These are phyloP conservation scores for Mimachlamys varia DNA, from an alignment of 2,888 invertebrate genomes.

Conservation along the genomic window DNA sequence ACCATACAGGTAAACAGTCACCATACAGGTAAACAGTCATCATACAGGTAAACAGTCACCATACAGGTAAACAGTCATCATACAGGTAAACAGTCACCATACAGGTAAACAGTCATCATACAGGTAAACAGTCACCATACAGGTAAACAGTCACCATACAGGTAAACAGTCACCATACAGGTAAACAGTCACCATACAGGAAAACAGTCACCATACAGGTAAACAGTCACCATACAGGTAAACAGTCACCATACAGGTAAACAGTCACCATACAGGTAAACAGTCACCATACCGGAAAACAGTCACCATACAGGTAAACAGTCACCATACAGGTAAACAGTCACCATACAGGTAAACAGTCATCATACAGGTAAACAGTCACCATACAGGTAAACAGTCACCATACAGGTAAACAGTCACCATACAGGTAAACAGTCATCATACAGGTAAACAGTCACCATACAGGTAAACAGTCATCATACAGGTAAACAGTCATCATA, in stretches of 20 bases:
- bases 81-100: not conserved
- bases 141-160: not conserved
- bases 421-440: conserved; percentile 85
- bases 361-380: not conserved
- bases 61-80: not conserved
- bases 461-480: conserved; percentile 83
- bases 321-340: no score
- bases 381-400: conserved; percentile 86
- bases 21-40: not conserved
- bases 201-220: no score
- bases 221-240: no score
- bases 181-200: conserved; percentile 52
- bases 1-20: not conserved
- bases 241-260: no score
- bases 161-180: conserved; percentile 86
- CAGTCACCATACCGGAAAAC: not conserved
- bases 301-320: no score
- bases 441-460: conserved; percentile 83
- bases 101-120: not conserved
- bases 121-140: not conserved
- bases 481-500: not conserved
- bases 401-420: conserved; percentile 88
- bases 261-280: not conserved
- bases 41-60: not conserved
- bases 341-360: no score